Evolutionary conservation across 2,797 vertebrate genomes (phyloP).

Genomic region (Gephyroberyx darwinii): DNA sequence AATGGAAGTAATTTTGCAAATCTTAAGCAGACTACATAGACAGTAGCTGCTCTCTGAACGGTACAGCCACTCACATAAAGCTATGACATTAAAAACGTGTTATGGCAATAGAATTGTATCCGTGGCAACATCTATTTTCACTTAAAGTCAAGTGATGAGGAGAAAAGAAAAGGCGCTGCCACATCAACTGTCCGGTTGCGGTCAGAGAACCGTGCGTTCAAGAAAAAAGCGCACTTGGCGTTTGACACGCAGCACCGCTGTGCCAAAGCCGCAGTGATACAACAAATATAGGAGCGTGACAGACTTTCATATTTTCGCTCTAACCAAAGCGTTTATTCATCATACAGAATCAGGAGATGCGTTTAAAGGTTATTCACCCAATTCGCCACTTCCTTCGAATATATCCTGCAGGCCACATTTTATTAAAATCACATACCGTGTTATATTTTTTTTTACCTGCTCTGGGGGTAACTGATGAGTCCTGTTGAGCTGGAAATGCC

Average conservation of each 20-base stretch:
- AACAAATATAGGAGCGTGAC: neutral
- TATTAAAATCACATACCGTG: neutral
- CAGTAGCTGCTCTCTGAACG: neutral
- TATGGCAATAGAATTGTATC: constrained; percentile 8
- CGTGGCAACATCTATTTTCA: constrained; percentile 16
- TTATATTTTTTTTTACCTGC: constrained; percentile 22
- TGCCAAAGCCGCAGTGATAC: constrained; percentile 16
- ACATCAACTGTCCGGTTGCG: constrained; percentile 42
- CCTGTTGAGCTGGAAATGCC: neutral
- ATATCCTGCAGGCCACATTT: too few species aligned
- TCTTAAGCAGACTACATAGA: neutral
- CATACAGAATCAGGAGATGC: neutral
- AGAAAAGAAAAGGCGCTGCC: constrained; percentile 18
- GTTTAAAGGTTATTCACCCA: too few species aligned
- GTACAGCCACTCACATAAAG: neutral
- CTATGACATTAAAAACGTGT: neutral
- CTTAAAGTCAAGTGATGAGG: neutral
- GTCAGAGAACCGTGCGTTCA: too few species aligned
- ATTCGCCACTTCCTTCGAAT: neutral
- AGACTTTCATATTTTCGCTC: neutral
- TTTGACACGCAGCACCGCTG: neutral
- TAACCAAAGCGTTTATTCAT: constrained; percentile 11
- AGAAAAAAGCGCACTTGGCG: neutral
- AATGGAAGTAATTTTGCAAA: neutral
- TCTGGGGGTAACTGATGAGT: neutral